phyloP scores from a whole-genome alignment of 2,888 invertebrate genomes.

The Acheta domesticus region DNA sequence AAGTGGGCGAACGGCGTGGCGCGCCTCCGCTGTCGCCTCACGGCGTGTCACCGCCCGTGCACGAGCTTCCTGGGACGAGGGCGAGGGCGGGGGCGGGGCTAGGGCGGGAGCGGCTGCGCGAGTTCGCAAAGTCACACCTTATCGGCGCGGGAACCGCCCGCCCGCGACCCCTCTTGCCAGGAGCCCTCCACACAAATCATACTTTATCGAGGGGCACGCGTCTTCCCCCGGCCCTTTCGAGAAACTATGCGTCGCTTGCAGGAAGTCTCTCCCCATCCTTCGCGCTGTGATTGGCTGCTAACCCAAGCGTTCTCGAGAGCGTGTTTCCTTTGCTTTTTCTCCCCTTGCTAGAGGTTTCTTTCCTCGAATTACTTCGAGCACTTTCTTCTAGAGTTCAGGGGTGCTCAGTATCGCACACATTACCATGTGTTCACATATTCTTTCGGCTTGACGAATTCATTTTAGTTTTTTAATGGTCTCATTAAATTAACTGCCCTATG shows the following conservation, averaged over 20 bases:
- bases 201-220: slow-evolving; percentile 6
- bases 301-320: not conserved
- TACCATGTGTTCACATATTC: no score
- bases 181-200: not conserved
- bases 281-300: not conserved
- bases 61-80: no score
- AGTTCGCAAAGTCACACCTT: not conserved
- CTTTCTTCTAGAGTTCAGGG: not conserved
- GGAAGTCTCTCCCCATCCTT: not conserved
- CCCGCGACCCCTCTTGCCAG: not conserved
- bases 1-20: no score
- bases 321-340: not conserved
- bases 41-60: no score
- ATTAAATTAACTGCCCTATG: no score
- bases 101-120: not conserved
- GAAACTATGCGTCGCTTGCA: not conserved
- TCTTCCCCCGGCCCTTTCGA: not conserved
- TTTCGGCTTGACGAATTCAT: no score
- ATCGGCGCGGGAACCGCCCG: not conserved
- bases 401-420: no score
- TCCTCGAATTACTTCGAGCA: not conserved
- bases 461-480: no score
- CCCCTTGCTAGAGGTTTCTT: not conserved
- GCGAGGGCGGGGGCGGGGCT: no score
- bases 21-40: no score